phyloP scores from a whole-genome alignment of 2,888 invertebrate genomes.

The Minunthozetes semirufus region DNA sequence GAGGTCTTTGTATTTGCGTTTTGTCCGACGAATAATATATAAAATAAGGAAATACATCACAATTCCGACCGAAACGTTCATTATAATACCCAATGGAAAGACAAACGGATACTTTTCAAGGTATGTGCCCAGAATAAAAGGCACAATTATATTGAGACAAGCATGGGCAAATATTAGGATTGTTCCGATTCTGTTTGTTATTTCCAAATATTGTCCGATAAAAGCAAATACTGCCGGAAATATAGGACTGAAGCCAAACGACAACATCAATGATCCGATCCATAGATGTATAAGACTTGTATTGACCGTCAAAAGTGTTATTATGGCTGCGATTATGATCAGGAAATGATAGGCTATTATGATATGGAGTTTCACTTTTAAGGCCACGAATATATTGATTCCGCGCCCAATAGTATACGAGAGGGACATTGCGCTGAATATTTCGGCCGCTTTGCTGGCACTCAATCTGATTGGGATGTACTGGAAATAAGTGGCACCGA shows the following conservation, averaged over 20 bases:
- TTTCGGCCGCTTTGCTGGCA: neutral
- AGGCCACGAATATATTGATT: conserved; percentile 21
- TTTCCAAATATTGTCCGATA: neutral
- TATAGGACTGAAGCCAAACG: neutral
- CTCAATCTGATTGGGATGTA: neutral
- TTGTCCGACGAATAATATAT: neutral
- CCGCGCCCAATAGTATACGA: conserved; percentile 13
- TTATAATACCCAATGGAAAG: neutral
- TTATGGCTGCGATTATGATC: neutral
- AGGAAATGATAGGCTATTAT: conserved; percentile 12
- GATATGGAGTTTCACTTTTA: neutral
- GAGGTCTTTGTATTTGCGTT: neutral
- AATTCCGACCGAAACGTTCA: neutral
- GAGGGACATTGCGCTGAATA: neutral
- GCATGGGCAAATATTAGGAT: no score
- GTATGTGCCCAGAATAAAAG: no score
- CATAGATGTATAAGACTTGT: neutral
- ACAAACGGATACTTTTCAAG: no score
- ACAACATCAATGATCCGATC: neutral
- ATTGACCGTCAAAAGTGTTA: neutral
- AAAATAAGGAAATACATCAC: neutral
- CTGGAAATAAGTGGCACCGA: conserved; percentile 9
- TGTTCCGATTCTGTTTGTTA: neutral
- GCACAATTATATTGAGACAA: no score
- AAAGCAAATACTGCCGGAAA: conserved; percentile 15